Base-by-base conservation (phyloP, 2,797 vertebrate species). In the Arrhamphus sclerolepis region DNA sequence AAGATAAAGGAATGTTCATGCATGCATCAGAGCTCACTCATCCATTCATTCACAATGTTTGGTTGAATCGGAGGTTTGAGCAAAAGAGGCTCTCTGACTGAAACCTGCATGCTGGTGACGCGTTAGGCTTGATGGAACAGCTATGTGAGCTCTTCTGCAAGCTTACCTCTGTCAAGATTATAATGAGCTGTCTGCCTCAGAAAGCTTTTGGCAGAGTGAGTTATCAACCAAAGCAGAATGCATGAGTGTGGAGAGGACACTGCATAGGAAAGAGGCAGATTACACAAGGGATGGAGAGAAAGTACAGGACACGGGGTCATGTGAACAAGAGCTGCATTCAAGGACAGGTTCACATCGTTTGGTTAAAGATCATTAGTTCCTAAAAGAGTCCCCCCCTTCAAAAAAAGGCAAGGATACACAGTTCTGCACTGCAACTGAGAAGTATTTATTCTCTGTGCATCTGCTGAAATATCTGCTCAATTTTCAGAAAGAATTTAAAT, bases 161-260 rank as follows among this genome's bases (percentile, higher is more conserved):
- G 80, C 90, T 91, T 90, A 90, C 90, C 90, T 90, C 80, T 50
- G 54, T 76, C 75, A 78, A 63, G 54, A 56, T 56, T 70, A 48
- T 56, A 75, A 75, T 81, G 72, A 75, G 82, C 52, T 61, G 84
- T 84, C 78, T 80, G 84, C 87, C 73, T 81, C 85, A 81, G 81
- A 89, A 56, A 75, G 67, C 64, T 59, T 80, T 75, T 22, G 70
- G 72, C 70, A 81, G 62, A 87, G 66, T 50, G 51, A 78, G 64
- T 89, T 75, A 74, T 78, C 82, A 84, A 87, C 82, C 85, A 86
- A 88, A 88, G 72, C 80, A 73, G 84, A 85, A 85, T 75, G 81
- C 66, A 82, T 79, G 77, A 83, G 80, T 69, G 77, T 62, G 51
- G 52, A 80, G 56, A 72, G 65, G 72, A 77, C 64, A 68, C 40